phyloP scores from a whole-genome alignment of 2,797 vertebrate species.

The Smutsia gigantea region DNA sequence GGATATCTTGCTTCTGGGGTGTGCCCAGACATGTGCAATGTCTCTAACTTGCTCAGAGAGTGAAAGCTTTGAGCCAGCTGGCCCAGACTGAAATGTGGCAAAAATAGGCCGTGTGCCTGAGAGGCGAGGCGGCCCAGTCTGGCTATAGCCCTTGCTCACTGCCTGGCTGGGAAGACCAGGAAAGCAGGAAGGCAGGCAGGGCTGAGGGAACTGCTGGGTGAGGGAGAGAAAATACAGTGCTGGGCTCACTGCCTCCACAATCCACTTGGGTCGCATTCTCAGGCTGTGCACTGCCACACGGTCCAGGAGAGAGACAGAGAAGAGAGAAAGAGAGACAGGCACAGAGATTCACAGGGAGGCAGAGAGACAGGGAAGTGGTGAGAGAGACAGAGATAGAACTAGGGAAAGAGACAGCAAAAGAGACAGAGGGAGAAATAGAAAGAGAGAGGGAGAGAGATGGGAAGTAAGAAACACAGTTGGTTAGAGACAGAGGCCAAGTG shows the following conservation, averaged over 20 bases:
- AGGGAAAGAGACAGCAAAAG: background rate
- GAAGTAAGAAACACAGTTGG: background rate
- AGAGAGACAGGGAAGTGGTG: background rate
- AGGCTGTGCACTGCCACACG: background rate
- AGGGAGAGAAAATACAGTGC: background rate
- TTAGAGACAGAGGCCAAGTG: background rate
- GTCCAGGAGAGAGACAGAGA: background rate
- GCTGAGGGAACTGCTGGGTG: background rate
- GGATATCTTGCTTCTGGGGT: background rate
- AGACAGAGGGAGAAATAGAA: background rate
- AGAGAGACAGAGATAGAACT: background rate
- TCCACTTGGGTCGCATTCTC: background rate
- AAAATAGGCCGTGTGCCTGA: slow-evolving; percentile 64
- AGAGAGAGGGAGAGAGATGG: background rate
- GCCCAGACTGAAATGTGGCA: slow-evolving; percentile 21
- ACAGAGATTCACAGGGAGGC: background rate
- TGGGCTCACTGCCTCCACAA: background rate
- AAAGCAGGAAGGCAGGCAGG: background rate
- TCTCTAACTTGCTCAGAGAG: slow-evolving; percentile 45
- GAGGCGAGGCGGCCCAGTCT: background rate
- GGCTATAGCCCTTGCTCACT: background rate
- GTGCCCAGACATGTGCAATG: rapidly evolving
- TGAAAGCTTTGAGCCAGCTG: slow-evolving; percentile 43
- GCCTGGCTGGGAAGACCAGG: background rate
- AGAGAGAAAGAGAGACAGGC: background rate